Evolutionary conservation across 2,797 vertebrate species (phyloP).

Genomic region (Chaenodraco wilsoni): DNA sequence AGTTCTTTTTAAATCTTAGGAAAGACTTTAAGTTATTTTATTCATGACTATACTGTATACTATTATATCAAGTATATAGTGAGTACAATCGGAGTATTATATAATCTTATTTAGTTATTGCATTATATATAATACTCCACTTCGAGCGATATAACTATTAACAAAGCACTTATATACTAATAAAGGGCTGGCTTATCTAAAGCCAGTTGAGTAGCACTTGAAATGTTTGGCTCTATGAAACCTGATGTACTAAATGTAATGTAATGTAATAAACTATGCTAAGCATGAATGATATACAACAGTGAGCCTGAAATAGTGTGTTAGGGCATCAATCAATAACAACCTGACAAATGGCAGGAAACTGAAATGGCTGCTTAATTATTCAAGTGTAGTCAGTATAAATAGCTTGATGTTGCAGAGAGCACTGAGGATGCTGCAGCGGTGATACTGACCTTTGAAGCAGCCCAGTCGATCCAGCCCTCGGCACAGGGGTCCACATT

Average conservation of each 20-base stretch:
- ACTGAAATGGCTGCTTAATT: conserved; percentile 30
- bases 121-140: not conserved
- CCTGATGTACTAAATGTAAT: no score
- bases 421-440: no score
- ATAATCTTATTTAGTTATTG: not conserved
- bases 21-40: not conserved
- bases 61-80: not conserved
- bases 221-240: no score
- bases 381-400: conserved; percentile 2
- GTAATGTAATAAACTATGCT: not conserved
- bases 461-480: conserved; percentile 99
- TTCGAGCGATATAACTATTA: no score
- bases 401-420: not conserved
- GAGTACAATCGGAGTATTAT: no score
- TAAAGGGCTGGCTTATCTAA: no score
- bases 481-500: conserved; percentile 95
- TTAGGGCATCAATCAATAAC: not conserved
- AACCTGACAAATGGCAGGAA: conserved; percentile 1
- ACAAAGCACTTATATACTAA: no score
- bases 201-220: no score
- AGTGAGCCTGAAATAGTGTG: not conserved
- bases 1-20: not conserved
- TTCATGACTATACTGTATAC: not conserved
- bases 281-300: not conserved
- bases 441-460: conserved; percentile 88